These are phyloP conservation scores for Cricetomys ansorgei DNA, from an alignment of 2,113 vertebrate genomes.

Conservation along the genomic window DNA sequence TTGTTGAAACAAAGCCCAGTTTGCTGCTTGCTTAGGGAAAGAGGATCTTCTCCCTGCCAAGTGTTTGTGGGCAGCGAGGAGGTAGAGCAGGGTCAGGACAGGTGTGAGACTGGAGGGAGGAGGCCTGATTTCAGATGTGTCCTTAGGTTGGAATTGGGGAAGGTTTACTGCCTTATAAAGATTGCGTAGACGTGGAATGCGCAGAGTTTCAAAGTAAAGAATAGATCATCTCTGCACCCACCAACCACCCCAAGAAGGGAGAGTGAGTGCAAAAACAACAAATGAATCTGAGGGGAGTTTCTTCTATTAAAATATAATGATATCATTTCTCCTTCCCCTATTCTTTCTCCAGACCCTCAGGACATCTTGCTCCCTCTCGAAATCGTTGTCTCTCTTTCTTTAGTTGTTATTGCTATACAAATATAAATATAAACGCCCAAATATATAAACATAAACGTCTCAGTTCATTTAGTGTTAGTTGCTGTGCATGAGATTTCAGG, in stretches of 20 bases:
- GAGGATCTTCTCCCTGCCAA: neutral
- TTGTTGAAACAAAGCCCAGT: neutral
- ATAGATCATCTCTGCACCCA: neutral
- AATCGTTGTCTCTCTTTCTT: neutral
- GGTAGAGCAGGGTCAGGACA: neutral
- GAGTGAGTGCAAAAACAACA: neutral
- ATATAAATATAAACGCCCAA: neutral
- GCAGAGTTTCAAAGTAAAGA: slow-evolving; percentile 35
- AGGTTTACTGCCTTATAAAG: neutral
- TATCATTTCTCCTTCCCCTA: neutral
- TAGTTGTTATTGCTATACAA: neutral
- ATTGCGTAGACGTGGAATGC: neutral
- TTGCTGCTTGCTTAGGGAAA: neutral
- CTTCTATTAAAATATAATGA: neutral
- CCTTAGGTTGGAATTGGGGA: neutral
- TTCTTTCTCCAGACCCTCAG: neutral
- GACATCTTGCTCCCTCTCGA: no score
- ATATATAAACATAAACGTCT: neutral
- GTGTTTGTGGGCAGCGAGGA: neutral
- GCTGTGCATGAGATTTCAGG: neutral
- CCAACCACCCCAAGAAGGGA: neutral
- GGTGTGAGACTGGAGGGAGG: neutral
- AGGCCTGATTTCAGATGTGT: neutral
- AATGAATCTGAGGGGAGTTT: neutral
- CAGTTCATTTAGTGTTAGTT: neutral